Evolutionary conservation across 2,797 vertebrate genomes (phyloP), one percentile per base, ranked within the genome.

Genomic region (Chaetodon trifasciatus): DNA sequence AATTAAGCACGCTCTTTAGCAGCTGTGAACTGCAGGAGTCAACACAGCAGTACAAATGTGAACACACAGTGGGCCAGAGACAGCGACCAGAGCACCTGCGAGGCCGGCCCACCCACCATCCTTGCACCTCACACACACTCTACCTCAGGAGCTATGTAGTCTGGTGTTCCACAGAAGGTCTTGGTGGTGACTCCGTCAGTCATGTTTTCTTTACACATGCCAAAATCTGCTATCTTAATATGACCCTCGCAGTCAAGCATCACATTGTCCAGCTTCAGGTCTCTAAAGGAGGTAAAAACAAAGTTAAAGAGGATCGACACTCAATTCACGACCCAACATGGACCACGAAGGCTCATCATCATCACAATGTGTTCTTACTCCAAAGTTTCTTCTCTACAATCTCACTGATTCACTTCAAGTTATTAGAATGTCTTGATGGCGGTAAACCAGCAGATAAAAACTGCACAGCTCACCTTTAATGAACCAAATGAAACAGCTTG

Each of bases 181-280:
- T 99, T 99, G 87, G 98, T 99, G 5, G 97, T 98, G 82, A 97
- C 76, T 19, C 97, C 97, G 0, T 99, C 98, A 58, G 92, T 88
- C 94, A 99, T 98, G 81, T 97, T 99, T 92, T 99, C 98, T 92
- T 99, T 99, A 89, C 98, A 99, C 98, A 99, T 99, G 76, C 98
- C 98, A 0, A 99, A 99, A 89, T 99, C 98, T 0, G 98, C 97
- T 0, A 99, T 98, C 95, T 99, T 99, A 82, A 99, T 99, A 94
- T 99, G 98, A 2, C 98, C 98, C 85, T 99, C 98, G 0, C 96
- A 96, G 74, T 99, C 98, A 95, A 99, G 94, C 98, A 99, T 99
- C 82, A 99, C 98, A 0, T 99, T 99, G 93, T 99, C 98, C 87
- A 99, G 95, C 93, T 99, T 99, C 57, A 99, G 95, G 88, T 99